A percentile compares a stretch with the other conserved stretches of the same genome.
Evolutionary conservation across 2,888 invertebrate species (phyloP).

Genomic region (Aleiodes alternator): DNA sequence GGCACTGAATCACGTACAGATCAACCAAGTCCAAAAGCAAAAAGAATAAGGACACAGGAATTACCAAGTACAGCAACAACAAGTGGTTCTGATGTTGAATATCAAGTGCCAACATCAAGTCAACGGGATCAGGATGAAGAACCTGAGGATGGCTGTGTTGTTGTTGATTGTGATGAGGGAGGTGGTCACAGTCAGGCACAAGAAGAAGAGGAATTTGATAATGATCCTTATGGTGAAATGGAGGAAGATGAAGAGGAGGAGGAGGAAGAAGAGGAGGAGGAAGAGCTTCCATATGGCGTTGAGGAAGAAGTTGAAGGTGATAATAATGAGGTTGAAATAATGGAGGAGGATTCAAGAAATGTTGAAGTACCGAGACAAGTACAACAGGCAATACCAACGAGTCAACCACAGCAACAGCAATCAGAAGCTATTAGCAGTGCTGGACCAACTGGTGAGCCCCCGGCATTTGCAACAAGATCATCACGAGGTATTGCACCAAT

Average conservation of each 20-base stretch:
- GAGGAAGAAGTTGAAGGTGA: constrained; percentile 77
- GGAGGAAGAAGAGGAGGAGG: constrained; percentile 74
- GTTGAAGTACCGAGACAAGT: constrained; percentile 81
- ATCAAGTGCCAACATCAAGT: constrained; percentile 87
- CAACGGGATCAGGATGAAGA: constrained; percentile 85
- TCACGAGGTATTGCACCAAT: constrained; percentile 77
- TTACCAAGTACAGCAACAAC: constrained; percentile 65
- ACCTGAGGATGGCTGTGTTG: constrained; percentile 84
- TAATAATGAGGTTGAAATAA: constrained; percentile 80
- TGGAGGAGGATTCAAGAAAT: constrained; percentile 78
- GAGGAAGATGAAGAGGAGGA: constrained; percentile 71
- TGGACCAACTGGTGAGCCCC: constrained; percentile 72
- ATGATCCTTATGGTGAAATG: constrained; percentile 75
- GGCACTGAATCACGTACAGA: constrained; percentile 68
- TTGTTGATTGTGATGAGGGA: constrained; percentile 88
- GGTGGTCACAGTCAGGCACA: constrained; percentile 75
- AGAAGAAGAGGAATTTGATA: constrained; percentile 76
- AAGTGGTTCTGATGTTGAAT: constrained; percentile 72
- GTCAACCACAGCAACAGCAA: constrained; percentile 79
- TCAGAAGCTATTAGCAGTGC: constrained; percentile 86
- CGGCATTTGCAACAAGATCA: constrained; percentile 68
- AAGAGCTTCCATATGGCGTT: constrained; percentile 69
- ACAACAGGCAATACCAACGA: constrained; percentile 74
- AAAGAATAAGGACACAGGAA: constrained; percentile 69
- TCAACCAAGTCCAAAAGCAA: constrained; percentile 69